Conservation (phyloP, 2,888 invertebrate genomes). For the Drosophila silvestris region DNA sequence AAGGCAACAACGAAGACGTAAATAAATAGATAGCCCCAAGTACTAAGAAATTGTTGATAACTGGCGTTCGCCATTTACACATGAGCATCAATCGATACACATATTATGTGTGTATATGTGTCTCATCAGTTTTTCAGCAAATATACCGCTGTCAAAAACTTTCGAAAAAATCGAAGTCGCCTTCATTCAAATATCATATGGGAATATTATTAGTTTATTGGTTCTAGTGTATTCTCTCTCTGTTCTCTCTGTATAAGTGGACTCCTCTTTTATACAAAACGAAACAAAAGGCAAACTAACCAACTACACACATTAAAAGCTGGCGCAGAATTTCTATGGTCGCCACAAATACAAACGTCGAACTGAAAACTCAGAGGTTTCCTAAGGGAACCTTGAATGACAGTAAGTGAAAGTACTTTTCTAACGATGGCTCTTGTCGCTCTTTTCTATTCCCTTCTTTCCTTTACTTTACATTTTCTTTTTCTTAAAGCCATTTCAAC, state of each 20-base stretch:
- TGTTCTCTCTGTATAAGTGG: slow-evolving; percentile 25
- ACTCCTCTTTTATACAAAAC: slow-evolving; percentile 33
- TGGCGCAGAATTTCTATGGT: slow-evolving; percentile 1
- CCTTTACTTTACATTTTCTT: neutral
- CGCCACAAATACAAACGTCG: slow-evolving; percentile 42
- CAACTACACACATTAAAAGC: slow-evolving; percentile 5
- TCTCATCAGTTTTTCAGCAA: neutral
- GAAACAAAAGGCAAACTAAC: slow-evolving; percentile 42
- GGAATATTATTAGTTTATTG: slow-evolving; percentile 1
- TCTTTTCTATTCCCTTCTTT: neutral
- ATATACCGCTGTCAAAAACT: neutral
- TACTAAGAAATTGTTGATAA: too few species aligned
- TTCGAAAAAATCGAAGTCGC: neutral
- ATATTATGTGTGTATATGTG: neutral
- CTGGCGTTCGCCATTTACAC: too few species aligned
- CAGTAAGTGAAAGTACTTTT: slow-evolving; percentile 75
- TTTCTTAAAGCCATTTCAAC: slow-evolving; percentile 21
- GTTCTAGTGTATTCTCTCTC: slow-evolving; percentile 5
- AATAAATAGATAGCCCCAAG: too few species aligned
- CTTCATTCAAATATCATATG: neutral
- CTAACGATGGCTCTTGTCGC: slow-evolving; percentile 49
- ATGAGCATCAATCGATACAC: too few species aligned
- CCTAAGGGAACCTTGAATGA: slow-evolving; percentile 62
- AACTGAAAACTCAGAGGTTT: slow-evolving; percentile 52
- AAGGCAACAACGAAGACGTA: too few species aligned